These are phyloP conservation scores for Cryptoblepharus egeriae DNA, from an alignment of 2,797 vertebrate genomes.

Conservation along the genomic window DNA sequence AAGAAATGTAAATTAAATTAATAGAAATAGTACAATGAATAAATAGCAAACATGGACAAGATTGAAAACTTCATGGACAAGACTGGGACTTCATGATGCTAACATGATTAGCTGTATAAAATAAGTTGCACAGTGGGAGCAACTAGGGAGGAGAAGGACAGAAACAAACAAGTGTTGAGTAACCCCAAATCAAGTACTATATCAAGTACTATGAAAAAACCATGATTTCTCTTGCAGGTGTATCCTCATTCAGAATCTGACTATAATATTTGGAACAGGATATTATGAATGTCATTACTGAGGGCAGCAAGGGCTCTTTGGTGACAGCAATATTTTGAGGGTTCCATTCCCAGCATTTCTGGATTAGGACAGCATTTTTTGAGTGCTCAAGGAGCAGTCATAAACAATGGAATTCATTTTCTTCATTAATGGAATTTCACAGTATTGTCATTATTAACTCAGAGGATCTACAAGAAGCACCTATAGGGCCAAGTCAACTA, in stretches of 20 bases:
- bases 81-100: slow-evolving; percentile 4
- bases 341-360: background rate
- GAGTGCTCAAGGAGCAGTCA: background rate
- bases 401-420: background rate
- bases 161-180: background rate
- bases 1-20: background rate
- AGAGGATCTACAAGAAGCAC: slow-evolving; percentile 7
- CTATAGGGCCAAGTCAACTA: background rate
- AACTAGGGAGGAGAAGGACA: background rate
- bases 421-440: slow-evolving; percentile 3
- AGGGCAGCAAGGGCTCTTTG: background rate
- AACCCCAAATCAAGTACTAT: background rate
- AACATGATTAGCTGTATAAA: background rate
- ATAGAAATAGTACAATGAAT: background rate
- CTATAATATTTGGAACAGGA: background rate
- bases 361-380: slow-evolving; percentile 10
- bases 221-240: slow-evolving; percentile 11
- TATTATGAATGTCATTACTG: background rate
- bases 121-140: background rate
- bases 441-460: background rate
- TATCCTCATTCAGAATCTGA: too few species aligned
- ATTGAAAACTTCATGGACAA: too few species aligned
- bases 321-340: background rate
- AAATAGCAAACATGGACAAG: background rate
- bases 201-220: background rate